These are phyloP conservation scores for Erebia ligea DNA, from an alignment of 2,888 invertebrate genomes.

Conservation along the genomic window DNA sequence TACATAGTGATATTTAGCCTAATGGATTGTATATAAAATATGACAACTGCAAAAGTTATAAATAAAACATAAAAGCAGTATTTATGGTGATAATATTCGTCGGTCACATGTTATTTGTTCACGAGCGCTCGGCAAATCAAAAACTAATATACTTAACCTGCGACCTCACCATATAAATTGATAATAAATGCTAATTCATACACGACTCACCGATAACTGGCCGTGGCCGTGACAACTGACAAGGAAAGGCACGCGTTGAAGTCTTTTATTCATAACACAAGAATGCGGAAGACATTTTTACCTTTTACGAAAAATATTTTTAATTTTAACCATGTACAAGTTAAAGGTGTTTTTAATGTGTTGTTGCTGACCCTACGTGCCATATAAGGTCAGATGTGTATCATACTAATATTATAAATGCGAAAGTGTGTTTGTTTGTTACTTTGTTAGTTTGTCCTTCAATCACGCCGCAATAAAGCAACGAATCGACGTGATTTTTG, in stretches of 20 bases:
- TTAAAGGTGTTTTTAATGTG: not conserved
- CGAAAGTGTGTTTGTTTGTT: too few species aligned
- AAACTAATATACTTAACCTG: not conserved
- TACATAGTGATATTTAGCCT: not conserved
- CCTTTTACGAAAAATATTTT: not conserved
- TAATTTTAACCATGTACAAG: not conserved
- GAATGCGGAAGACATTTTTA: constrained; percentile 4
- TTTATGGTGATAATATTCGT: constrained; percentile 4
- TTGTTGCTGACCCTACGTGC: too few species aligned
- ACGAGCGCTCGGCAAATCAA: not conserved
- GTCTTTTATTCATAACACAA: not conserved
- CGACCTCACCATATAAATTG: not conserved
- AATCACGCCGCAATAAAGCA: too few species aligned
- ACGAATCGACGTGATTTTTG: too few species aligned
- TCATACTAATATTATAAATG: not conserved
- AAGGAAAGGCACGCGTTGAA: constrained; percentile 8
- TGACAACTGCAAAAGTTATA: not conserved
- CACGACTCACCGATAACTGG: not conserved
- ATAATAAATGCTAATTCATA: constrained; percentile 4
- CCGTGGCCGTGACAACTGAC: too few species aligned
- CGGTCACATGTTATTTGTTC: not conserved
- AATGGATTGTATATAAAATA: not conserved
- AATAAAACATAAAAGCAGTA: not conserved
- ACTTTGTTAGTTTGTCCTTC: too few species aligned
- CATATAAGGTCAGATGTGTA: not conserved